Evolutionary conservation across 2,113 vertebrate genomes (phyloP), one percentile per base, ranked within the genome.

Genomic region (Prietella phreatophila): DNA sequence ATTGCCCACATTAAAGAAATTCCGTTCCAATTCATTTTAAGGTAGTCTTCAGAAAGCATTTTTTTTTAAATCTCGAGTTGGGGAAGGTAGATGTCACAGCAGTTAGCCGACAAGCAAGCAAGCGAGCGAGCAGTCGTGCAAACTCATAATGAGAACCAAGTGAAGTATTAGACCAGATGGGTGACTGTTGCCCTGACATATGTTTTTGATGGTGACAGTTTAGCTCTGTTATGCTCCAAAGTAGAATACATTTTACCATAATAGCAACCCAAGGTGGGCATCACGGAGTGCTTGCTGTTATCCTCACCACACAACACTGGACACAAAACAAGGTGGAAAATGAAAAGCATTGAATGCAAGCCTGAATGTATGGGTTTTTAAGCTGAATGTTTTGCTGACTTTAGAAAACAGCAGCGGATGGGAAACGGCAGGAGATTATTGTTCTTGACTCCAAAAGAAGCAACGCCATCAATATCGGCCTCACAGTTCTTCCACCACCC

Each of bases 381-480:
- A 36, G n/a, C 4, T 71, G 73, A 67, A 53, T 85, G 67, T 88
- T 50, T 27, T 65, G 27, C 91, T 89, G 91, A 90, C 91, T 76
- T 79, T 92, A 99, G 98, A 99, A 99, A 97, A 95, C 96, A 85
- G 97, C 97, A 91, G 96, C 97, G 53, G 98, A 99, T 87, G 97
- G 98, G 33, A 99, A 99, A 95, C 96, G 97, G 88, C 97, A 99
- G 91, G 98, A 99, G 94, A 96, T 99, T 93, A 98, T 98, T 33
- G 97, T 99, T 71, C 92, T 99, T 91, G 98, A 99, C 92, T 99
- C 98, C 42, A 99, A 99, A 92, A 95, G 98, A 89, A 99, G 98
- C 92, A 99, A 99, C 0, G 96, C 98, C 58, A 99, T 99, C 90
- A 99, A 99, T 94, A 99, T 99, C 17, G 98, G 98, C 33, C 92